Conservation (phyloP, 1,140 invertebrate genomes). For the Drosophila teissieri region DNA sequence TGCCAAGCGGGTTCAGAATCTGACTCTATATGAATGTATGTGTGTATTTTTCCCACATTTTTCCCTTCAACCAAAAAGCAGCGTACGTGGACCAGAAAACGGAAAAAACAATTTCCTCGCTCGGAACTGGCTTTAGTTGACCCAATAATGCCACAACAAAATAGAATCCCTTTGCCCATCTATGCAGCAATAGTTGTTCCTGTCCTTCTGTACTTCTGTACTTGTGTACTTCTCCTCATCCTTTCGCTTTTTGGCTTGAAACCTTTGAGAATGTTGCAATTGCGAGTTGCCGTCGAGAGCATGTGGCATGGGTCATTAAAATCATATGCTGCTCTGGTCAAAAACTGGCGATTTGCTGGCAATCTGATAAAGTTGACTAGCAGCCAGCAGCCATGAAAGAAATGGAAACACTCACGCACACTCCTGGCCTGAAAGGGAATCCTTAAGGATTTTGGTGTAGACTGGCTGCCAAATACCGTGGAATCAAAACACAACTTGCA, state of each 20-base stretch:
- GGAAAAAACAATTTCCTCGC: conserved; percentile 41
- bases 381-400: conserved; percentile 17
- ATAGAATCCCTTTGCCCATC: conserved; percentile 40
- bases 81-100: conserved; percentile 36
- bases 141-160: conserved; percentile 31
- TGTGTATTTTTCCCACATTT: not conserved
- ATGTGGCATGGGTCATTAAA: conserved; percentile 61
- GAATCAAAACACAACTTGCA: too few species aligned
- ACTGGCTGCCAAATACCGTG: not conserved
- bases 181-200: conserved; percentile 16
- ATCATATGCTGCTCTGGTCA: conserved; percentile 71
- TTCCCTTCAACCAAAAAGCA: conserved; percentile 11
- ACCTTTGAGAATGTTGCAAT: conserved; percentile 32
- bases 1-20: conserved; percentile 39
- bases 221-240: not conserved
- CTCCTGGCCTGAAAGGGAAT: not conserved
- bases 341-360: conserved; percentile 44
- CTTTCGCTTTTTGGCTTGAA: conserved; percentile 12
- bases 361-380: conserved; percentile 16
- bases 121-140: conserved; percentile 28
- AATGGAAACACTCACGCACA: not conserved
- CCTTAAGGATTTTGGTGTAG: too few species aligned
- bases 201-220: not conserved
- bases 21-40: not conserved
- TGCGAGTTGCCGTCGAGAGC: conserved; percentile 22